Evolutionary conservation across 2,888 invertebrate genomes (phyloP).

Genomic region (Andrena praecox): DNA sequence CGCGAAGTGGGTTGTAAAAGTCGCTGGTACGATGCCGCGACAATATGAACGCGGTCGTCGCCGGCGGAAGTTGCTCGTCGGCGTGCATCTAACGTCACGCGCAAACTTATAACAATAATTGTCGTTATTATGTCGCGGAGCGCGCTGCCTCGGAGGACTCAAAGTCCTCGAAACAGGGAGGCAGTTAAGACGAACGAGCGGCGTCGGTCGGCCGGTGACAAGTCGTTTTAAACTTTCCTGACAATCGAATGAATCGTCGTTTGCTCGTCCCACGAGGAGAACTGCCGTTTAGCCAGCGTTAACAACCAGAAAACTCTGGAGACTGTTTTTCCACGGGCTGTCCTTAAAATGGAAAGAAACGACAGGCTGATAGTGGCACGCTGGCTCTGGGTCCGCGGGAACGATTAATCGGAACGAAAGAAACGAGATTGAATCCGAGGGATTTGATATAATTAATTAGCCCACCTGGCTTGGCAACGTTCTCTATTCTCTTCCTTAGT

Average conservation of each 20-base stretch:
- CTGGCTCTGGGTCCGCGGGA: not conserved
- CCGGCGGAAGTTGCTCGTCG: not conserved
- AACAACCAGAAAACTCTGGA: slow-evolving; percentile 36
- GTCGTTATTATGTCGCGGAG: slow-evolving; percentile 62
- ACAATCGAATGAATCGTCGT: slow-evolving; percentile 57
- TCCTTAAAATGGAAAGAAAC: slow-evolving; percentile 4
- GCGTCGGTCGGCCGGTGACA: slow-evolving; percentile 48
- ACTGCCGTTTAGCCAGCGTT: slow-evolving; percentile 4
- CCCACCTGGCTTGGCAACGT: not conserved
- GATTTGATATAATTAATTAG: slow-evolving; percentile 31
- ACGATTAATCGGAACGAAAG: slow-evolving; percentile 19
- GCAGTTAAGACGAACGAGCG: slow-evolving; percentile 65
- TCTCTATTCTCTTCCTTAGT: not conserved
- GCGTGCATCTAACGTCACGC: slow-evolving; percentile 2
- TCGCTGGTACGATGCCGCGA: slow-evolving; percentile 2
- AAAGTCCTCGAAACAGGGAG: slow-evolving; percentile 57
- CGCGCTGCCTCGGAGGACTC: slow-evolving; percentile 31
- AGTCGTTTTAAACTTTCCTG: slow-evolving; percentile 61
- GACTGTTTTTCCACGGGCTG: slow-evolving; percentile 36
- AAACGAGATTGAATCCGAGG: not conserved
- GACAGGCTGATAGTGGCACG: slow-evolving; percentile 1
- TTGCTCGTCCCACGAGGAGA: not conserved
- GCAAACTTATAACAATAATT: slow-evolving; percentile 64
- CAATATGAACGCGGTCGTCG: not conserved
- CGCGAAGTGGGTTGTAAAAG: slow-evolving; percentile 30